Base-by-base conservation (phyloP, 2,797 vertebrate species). In the Poecilia wingei region DNA sequence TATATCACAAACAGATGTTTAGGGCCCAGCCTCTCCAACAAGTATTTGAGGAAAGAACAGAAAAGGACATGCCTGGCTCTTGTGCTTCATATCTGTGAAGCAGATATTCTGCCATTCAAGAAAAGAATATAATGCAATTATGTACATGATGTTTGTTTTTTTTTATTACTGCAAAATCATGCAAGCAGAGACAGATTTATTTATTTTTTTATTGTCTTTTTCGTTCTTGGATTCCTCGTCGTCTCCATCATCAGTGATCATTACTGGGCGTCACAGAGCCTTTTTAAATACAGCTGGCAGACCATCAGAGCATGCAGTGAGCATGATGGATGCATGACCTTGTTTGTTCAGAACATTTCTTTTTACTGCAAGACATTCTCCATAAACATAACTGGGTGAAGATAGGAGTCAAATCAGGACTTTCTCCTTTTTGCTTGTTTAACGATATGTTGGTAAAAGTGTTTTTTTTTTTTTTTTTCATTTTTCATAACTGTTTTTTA, bases 1-100 rank as follows among this genome's bases (percentile, higher is more conserved):
- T 88, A 84, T 90, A 93, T 93, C 82, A 87, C 84, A 92, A 94
- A 89, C 93, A 94, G 91, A 94, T 94, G 93, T 86, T 88, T 86
- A 64, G 70, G 74, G 68, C 80, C 73, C 75, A 79, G 70, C 33
- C 22, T 46, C 79, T 87, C 76, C 75, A 81, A 85, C 81, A 81
- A 89, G 89, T 88, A 83, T 82, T 73, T 53, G 75, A 20, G 66
- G 45, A 78, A 41, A 78, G 43, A 86, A 59, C 36, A 33, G 46
- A 84, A 74, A 0, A 22, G n/a, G 74, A 82, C 71, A 71, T 33
- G 18, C 39, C 74, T 36, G 61, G 64, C n/a, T 61, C 5, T 74
- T 85, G 14, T 3, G 28, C 80, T 69, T 75, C 81, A 84, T 81
- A 75, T 76, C 71, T 39, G 79, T 49, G 47, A 20, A 47, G 82